Conservation (phyloP, 2,888 invertebrate genomes). For the Pseudoips prasinana region DNA sequence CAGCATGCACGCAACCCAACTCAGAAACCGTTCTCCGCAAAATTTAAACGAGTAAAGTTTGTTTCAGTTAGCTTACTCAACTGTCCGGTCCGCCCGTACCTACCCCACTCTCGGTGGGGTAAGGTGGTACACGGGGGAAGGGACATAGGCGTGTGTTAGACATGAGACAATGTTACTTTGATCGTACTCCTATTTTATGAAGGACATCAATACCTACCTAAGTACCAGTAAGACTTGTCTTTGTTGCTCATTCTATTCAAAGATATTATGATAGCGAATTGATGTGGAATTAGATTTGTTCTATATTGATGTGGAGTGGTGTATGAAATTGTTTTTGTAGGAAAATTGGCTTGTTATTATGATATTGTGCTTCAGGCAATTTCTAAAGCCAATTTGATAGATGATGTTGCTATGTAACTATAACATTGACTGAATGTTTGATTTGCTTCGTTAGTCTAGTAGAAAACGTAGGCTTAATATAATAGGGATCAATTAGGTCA, state of each 20-base stretch:
- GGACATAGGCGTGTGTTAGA: slow-evolving; percentile 61
- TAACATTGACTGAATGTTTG: no score
- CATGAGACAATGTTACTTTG: slow-evolving; percentile 54
- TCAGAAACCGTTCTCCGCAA: slow-evolving; percentile 64
- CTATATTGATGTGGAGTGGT: slow-evolving; percentile 5
- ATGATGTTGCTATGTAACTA: no score
- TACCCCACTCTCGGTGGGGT: slow-evolving; percentile 22
- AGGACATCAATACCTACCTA: slow-evolving; percentile 32
- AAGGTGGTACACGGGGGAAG: slow-evolving; percentile 43
- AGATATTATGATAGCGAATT: slow-evolving; percentile 9
- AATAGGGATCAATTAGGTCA: no score
- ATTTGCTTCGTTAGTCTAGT: no score
- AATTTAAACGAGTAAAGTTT: slow-evolving; percentile 82
- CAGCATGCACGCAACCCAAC: slow-evolving; percentile 62
- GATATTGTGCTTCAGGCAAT: no score
- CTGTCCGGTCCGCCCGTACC: slow-evolving; percentile 56
- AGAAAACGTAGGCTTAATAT: no score
- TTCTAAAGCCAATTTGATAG: no score
- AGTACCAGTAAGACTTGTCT: slow-evolving; percentile 25
- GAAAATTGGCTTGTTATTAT: no score
- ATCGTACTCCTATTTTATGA: slow-evolving; percentile 51
- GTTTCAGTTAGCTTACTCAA: slow-evolving; percentile 70
- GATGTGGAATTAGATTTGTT: slow-evolving; percentile 11
- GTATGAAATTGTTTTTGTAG: no score
- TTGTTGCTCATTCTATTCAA: slow-evolving; percentile 24